Percentiles rank a stretch among this genome's conserved stretches.
phyloP scores from a whole-genome alignment of 2,888 invertebrate species.

The Tachina fera region DNA sequence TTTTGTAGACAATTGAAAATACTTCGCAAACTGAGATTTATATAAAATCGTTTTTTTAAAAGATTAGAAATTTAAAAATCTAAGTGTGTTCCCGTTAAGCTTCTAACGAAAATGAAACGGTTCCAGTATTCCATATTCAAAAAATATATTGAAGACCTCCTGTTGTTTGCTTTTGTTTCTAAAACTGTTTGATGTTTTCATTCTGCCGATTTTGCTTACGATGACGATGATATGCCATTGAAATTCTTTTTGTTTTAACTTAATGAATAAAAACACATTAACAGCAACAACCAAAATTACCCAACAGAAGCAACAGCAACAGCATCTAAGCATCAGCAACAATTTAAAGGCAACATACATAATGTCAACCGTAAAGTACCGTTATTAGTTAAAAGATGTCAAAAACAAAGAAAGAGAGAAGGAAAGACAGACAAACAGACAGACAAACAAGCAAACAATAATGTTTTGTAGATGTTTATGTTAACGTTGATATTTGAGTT shows the following conservation, averaged over 20 bases:
- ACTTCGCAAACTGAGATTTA: too few species aligned
- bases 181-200: not conserved
- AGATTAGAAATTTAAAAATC: too few species aligned
- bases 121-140: too few species aligned
- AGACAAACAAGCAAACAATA: slow-evolving; percentile 39
- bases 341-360: slow-evolving; percentile 58
- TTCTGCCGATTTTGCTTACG: slow-evolving; percentile 33
- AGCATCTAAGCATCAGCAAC: slow-evolving; percentile 55
- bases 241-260: slow-evolving; percentile 50
- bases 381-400: slow-evolving; percentile 72
- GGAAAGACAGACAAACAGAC: not conserved
- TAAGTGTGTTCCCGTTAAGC: too few species aligned
- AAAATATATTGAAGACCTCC: slow-evolving; percentile 17
- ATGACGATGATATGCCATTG: slow-evolving; percentile 43
- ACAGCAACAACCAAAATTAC: slow-evolving; percentile 7
- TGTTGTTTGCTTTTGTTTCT: slow-evolving; percentile 7
- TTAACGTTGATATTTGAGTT: slow-evolving; percentile 61
- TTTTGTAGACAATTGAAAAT: too few species aligned
- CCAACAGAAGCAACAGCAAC: slow-evolving; percentile 51
- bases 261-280: slow-evolving; percentile 53
- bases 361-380: slow-evolving; percentile 72
- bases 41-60: too few species aligned
- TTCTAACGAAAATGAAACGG: not conserved
- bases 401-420: slow-evolving; percentile 53
- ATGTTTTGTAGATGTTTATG: slow-evolving; percentile 62